Conservation (phyloP, 2,888 invertebrate species). For the Tinea semifulvella region DNA sequence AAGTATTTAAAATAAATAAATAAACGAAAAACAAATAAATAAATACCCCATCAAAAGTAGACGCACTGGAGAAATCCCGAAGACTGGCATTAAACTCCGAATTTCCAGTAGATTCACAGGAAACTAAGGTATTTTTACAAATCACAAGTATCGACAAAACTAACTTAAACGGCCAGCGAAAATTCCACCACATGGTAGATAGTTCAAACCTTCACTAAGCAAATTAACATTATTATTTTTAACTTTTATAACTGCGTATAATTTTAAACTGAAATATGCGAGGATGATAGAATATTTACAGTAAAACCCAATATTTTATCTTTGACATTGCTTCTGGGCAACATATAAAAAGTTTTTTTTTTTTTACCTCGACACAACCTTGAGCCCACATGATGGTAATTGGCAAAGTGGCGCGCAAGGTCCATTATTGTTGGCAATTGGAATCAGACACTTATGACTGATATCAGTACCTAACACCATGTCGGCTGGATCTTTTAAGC, state of each 20-base stretch:
- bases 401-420: no score
- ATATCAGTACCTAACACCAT: no score
- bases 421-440: no score
- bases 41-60: neutral
- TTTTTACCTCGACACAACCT: no score
- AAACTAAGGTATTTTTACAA: neutral
- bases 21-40: neutral
- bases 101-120: conserved; percentile 1
- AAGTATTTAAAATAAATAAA: neutral
- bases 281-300: no score
- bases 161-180: neutral
- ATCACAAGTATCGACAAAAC: neutral
- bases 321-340: no score
- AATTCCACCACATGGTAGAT: neutral
- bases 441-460: no score
- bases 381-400: no score
- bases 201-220: neutral
- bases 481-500: no score
- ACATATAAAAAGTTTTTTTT: no score
- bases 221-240: conserved; percentile 3
- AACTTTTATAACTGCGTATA: neutral
- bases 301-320: no score
- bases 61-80: neutral
- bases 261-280: no score
- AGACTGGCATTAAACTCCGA: neutral